phyloP scores from a whole-genome alignment of 2,113 vertebrate genomes.

The Hippocampus comes region DNA sequence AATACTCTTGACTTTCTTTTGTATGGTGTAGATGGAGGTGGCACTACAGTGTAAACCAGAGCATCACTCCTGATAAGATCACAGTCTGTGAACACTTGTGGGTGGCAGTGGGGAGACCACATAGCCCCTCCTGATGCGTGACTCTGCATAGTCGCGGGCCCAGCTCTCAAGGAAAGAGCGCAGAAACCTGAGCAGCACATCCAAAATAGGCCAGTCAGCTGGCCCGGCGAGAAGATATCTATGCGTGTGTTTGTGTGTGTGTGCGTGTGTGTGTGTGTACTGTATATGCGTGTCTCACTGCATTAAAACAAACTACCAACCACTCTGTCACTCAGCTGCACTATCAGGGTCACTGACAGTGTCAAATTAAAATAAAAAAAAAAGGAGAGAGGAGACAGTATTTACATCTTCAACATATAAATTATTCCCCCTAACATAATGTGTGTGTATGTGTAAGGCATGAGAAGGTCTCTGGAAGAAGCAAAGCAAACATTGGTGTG shows the following conservation, averaged over 20 bases:
- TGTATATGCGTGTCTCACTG: constrained; percentile 46
- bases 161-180: constrained; percentile 27
- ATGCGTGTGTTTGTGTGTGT: not conserved
- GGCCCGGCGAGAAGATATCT: constrained; percentile 29
- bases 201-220: constrained; percentile 49
- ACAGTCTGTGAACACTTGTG: constrained; percentile 57
- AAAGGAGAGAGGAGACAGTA: constrained; percentile 45
- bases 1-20: constrained; percentile 47
- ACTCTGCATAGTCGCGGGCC: constrained; percentile 51
- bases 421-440: constrained; percentile 65
- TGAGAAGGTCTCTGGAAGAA: constrained; percentile 35
- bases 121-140: constrained; percentile 28
- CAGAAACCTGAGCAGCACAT: constrained; percentile 60
- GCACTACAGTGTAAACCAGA: constrained; percentile 62
- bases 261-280: constrained; percentile 18
- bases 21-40: constrained; percentile 51
- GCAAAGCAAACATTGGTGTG: constrained; percentile 2
- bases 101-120: constrained; percentile 27
- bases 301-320: constrained; percentile 53
- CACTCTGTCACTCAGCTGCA: constrained; percentile 46
- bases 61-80: constrained; percentile 23
- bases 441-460: constrained; percentile 59
- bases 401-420: constrained; percentile 72
- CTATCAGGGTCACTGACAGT: constrained; percentile 42
- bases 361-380: constrained; percentile 31